Conservation (phyloP, 2,113 vertebrate genomes). For the Toxotes jaculatrix region DNA sequence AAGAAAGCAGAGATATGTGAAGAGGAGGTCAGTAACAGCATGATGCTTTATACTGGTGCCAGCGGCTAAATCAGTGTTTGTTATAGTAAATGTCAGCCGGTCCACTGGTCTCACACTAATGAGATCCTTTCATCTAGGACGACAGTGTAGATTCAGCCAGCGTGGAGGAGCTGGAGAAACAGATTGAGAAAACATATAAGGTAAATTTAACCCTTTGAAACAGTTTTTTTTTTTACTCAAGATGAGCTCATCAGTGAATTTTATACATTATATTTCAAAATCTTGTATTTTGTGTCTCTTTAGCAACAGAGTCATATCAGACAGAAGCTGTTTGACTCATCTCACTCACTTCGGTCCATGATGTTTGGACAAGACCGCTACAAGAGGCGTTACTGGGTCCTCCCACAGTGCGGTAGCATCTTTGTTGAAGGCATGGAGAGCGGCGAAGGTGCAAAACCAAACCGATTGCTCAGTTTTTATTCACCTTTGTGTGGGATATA, state of each 20-base stretch:
- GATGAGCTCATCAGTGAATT: background rate
- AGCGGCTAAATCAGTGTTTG: constrained; percentile 19
- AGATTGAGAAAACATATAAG: constrained; percentile 94
- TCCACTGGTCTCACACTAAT: constrained; percentile 35
- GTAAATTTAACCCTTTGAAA: constrained; percentile 76
- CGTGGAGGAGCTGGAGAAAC: constrained; percentile 94
- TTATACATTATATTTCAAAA: background rate
- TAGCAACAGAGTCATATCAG: constrained; percentile 95
- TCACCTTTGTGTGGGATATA: background rate
- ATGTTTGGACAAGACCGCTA: constrained; percentile 96
- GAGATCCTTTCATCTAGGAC: constrained; percentile 83
- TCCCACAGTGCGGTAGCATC: constrained; percentile 92
- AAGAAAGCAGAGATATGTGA: constrained; percentile 92
- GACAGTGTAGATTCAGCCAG: constrained; percentile 90
- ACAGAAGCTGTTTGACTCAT: constrained; percentile 93
- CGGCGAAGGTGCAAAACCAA: constrained; percentile 87
- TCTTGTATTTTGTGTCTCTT: constrained; percentile 37
- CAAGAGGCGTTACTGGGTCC: constrained; percentile 93
- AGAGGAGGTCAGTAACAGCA: constrained; percentile 92
- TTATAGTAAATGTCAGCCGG: constrained; percentile 39
- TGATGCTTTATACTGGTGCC: background rate
- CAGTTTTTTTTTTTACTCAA: background rate
- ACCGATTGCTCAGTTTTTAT: background rate
- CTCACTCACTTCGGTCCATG: constrained; percentile 91
- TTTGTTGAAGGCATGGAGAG: constrained; percentile 95